These are phyloP conservation scores for Lottia gigantea DNA, from an alignment of 2,888 invertebrate genomes.

Conservation along the genomic window DNA sequence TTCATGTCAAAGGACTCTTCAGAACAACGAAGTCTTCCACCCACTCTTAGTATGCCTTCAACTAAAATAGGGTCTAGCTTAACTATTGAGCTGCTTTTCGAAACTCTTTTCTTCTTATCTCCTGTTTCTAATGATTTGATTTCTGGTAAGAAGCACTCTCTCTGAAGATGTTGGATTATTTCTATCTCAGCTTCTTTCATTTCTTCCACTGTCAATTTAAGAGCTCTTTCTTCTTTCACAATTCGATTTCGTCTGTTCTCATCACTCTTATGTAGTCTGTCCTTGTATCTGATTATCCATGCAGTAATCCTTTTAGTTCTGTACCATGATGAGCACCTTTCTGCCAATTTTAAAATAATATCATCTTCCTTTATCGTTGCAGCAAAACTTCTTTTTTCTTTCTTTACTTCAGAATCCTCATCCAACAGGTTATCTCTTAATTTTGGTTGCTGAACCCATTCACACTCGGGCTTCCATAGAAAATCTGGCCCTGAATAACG, in stretches of 20 bases:
- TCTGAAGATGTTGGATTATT: background rate
- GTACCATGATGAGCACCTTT: background rate
- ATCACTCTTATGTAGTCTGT: background rate
- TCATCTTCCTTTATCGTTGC: constrained; percentile 5
- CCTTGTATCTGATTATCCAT: background rate
- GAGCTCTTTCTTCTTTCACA: background rate
- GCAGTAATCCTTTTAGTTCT: background rate
- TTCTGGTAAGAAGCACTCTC: background rate
- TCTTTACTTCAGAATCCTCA: constrained; percentile 13
- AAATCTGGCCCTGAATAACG: constrained; percentile 2
- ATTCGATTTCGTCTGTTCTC: no score
- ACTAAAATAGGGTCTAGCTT: background rate
- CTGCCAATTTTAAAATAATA: background rate
- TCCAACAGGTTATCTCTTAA: background rate
- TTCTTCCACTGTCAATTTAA: background rate
- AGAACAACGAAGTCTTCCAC: background rate
- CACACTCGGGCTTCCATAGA: constrained; percentile 1
- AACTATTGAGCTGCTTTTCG: background rate
- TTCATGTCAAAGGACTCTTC: background rate
- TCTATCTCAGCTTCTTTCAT: background rate
- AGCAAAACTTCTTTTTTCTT: background rate
- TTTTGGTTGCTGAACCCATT: constrained; percentile 4
- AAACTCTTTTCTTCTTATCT: background rate
- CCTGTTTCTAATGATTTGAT: background rate
- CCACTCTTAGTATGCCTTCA: background rate